These are phyloP conservation scores for Sapayoa aenigma DNA, from an alignment of 2,113 vertebrate genomes.

Conservation along the genomic window DNA sequence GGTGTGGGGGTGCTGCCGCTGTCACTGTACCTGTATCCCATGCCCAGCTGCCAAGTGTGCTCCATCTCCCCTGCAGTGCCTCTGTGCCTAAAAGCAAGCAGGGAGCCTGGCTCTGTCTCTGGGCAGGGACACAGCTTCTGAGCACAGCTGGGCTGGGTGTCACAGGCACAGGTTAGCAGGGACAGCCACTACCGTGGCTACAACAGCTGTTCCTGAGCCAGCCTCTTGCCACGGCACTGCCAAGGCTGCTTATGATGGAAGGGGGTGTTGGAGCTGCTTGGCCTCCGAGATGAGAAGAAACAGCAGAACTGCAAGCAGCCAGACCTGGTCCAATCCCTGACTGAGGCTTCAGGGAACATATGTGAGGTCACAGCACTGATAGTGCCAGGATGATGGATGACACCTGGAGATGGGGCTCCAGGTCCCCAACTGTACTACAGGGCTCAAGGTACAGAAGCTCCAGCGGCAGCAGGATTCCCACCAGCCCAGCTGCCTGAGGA, in stretches of 20 bases:
- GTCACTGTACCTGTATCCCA: accelerated
- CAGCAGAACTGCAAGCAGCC: not conserved
- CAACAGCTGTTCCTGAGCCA: not conserved
- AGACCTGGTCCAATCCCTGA: not conserved
- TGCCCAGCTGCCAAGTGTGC: accelerated
- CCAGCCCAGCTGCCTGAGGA: not conserved
- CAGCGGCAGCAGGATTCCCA: not conserved
- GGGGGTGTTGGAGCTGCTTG: not conserved
- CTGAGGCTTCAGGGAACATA: not conserved
- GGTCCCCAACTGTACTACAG: accelerated
- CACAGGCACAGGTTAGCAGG: accelerated
- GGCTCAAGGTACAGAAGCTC: not conserved
- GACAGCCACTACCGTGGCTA: not conserved
- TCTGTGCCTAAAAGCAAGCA: accelerated
- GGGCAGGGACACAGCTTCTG: not conserved
- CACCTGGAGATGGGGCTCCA: not conserved
- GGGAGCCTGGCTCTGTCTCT: not conserved
- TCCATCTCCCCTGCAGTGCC: not conserved
- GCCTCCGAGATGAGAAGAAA: not conserved
- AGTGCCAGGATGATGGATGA: not conserved
- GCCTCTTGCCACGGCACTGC: not conserved
- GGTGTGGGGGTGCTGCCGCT: not conserved
- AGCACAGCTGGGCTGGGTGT: not conserved
- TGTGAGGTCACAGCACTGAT: not conserved
- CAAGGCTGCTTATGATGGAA: accelerated